These are phyloP conservation scores for Caenorhabditis elegans DNA, from an alignment of 1,140 invertebrate species.

Conservation along the genomic window DNA sequence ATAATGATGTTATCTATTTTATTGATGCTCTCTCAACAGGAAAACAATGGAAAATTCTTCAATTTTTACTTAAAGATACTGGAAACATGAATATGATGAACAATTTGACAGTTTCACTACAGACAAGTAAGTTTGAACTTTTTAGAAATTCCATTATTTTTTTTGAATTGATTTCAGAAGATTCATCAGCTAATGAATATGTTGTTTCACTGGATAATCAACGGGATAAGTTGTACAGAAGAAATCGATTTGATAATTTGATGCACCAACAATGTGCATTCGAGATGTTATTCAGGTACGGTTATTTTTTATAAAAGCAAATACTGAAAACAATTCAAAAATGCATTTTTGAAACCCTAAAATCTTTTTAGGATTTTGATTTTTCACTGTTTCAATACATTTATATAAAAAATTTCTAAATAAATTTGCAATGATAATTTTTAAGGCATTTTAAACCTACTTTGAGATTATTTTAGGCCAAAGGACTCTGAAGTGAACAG, in stretches of 20 bases:
- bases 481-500: neutral
- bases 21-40: conserved; percentile 27
- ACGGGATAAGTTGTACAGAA: conserved; percentile 26
- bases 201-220: conserved; percentile 29
- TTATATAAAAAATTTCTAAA: too few species aligned
- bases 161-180: neutral
- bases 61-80: conserved; percentile 13
- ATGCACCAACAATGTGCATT: conserved; percentile 13
- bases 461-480: conserved; percentile 25
- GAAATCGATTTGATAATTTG: conserved; percentile 25
- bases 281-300: conserved; percentile 23
- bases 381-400: too few species aligned
- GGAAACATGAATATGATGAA: conserved; percentile 28
- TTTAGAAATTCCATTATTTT: neutral
- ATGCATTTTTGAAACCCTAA: too few species aligned
- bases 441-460: too few species aligned
- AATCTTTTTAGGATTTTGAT: too few species aligned
- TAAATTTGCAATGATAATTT: too few species aligned
- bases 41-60: conserved; percentile 28
- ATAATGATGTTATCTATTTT: conserved; percentile 34
- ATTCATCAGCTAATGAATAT: conserved; percentile 27
- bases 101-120: conserved; percentile 19
- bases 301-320: too few species aligned
- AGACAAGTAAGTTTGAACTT: neutral
- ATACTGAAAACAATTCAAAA: too few species aligned